Evolutionary conservation across 2,888 invertebrate species (phyloP), one percentile per base, ranked within the genome.

Genomic region (Xestia xanthographa): DNA sequence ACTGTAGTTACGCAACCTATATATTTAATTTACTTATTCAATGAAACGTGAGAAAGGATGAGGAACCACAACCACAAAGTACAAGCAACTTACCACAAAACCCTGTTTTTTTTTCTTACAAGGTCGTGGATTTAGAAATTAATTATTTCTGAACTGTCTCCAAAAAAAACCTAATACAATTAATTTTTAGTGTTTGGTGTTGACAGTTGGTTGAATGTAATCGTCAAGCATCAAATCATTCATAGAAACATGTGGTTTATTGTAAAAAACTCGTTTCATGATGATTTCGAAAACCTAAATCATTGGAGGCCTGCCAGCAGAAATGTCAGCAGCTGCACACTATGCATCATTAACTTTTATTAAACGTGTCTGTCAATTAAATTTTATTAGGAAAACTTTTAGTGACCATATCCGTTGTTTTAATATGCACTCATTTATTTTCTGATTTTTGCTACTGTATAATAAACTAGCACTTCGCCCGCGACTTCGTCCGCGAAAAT

Each of bases 281-380:
- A 72, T 84, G 14, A 71, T 70, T 41, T 34, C 20, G 34, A 41
- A 79, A 22, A 78, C 34, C 29, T 50, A 67, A 14, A 60, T 84
- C n/a, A 84, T 80, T 80, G 84, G 84, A 84, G 48, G 43, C 20
- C 29, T 48, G 80, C 84, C 80, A 80, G 83, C 80, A 80, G 83
- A 17, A 26, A 62, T 72, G 66, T 34, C 50, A 70, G 38, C 66
- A 77, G 79, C 83, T 79, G 66, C 83, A 63, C 26, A 34, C 2
- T 67, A 63, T 63, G 63, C 56, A 63, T 34, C 79, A 79, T 84
- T 83, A 68, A 79, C 34, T 63, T 67, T 78, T 34, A 68, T 78
- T 63, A 48, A 56, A 43, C 63, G 48, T 48, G 29, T 48, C 53
- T 63, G 84, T 50, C 69, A 68, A 62, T 53, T 66, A 62, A 17